Percentiles rank a stretch among this genome's conserved stretches.
Evolutionary conservation across 2,888 invertebrate species (phyloP).

Genomic region (Platycheirus rosarum): DNA sequence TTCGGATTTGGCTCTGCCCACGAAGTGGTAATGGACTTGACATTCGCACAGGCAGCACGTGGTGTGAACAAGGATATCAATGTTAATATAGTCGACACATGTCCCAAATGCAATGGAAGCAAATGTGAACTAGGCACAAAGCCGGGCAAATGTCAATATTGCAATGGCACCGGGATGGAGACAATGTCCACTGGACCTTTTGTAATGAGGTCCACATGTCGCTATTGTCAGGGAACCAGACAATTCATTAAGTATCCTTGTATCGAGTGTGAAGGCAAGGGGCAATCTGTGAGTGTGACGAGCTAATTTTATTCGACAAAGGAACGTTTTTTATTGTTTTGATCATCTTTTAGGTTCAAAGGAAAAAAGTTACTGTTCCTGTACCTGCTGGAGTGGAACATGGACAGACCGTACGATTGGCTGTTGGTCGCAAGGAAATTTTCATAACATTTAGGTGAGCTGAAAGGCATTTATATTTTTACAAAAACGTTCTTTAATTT

Average conservation of each 20-base stretch:
- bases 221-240: slow-evolving; percentile 93
- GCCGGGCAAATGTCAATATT: slow-evolving; percentile 93
- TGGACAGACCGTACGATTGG: slow-evolving; percentile 97
- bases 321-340: not conserved
- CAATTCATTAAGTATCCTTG: slow-evolving; percentile 96
- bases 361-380: slow-evolving; percentile 94
- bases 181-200: slow-evolving; percentile 96
- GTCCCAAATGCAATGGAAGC: slow-evolving; percentile 93
- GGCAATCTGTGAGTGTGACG: slow-evolving; percentile 86
- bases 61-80: slow-evolving; percentile 97
- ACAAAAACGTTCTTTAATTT: too few species aligned
- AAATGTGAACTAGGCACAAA: slow-evolving; percentile 96
- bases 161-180: slow-evolving; percentile 98
- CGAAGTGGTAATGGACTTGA: slow-evolving; percentile 95
- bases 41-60: slow-evolving; percentile 96
- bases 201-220: slow-evolving; percentile 97
- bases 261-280: slow-evolving; percentile 95
- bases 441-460: slow-evolving; percentile 91
- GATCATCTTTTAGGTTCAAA: slow-evolving; percentile 86
- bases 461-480: too few species aligned
- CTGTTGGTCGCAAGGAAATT: slow-evolving; percentile 94
- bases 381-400: slow-evolving; percentile 98
- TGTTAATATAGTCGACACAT: slow-evolving; percentile 96
- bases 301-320: not conserved
- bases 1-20: slow-evolving; percentile 96